A percentile compares a stretch with the other conserved stretches of the same genome.
These are phyloP conservation scores for Erpetoichthys calabaricus DNA, from an alignment of 2,797 vertebrate genomes.

Conservation along the genomic window DNA sequence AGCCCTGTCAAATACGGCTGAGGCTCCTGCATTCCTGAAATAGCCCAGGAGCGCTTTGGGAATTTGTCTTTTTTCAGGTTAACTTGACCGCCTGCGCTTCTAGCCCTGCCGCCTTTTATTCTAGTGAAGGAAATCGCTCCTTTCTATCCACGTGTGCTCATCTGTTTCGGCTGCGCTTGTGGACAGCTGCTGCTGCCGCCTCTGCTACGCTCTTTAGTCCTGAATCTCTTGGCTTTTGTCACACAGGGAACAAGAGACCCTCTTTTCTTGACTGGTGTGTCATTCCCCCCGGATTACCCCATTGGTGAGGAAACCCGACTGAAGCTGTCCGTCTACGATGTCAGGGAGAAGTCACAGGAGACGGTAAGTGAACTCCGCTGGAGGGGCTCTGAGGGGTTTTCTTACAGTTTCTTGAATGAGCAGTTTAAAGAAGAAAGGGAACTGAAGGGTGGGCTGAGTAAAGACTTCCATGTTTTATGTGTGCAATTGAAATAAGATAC, in stretches of 20 bases:
- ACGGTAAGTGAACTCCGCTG: slow-evolving; percentile 59
- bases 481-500: too few relatives aligned
- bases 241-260: slow-evolving; percentile 85
- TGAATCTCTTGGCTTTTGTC: slow-evolving; percentile 24
- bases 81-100: too few relatives aligned
- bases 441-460: too few relatives aligned
- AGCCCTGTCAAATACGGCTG: slow-evolving; percentile 22
- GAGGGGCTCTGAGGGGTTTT: background rate
- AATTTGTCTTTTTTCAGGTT: too few relatives aligned
- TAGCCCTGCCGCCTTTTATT: too few relatives aligned
- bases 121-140: too few relatives aligned
- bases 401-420: background rate
- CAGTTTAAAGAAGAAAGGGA: background rate
- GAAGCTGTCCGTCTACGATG: slow-evolving; percentile 88
- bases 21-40: slow-evolving; percentile 26
- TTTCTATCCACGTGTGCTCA: too few relatives aligned
- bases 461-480: too few relatives aligned
- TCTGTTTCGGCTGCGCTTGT: too few relatives aligned
- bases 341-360: slow-evolving; percentile 81
- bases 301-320: slow-evolving; percentile 79
- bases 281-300: slow-evolving; percentile 78
- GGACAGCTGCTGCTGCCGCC: too few relatives aligned
- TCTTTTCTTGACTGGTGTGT: slow-evolving; percentile 87
- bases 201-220: background rate
- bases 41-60: slow-evolving; percentile 24